Percentiles rank a stretch among this genome's conserved stretches.
Conservation (phyloP, 2,888 invertebrate genomes). For the Harpalus rubripes region DNA sequence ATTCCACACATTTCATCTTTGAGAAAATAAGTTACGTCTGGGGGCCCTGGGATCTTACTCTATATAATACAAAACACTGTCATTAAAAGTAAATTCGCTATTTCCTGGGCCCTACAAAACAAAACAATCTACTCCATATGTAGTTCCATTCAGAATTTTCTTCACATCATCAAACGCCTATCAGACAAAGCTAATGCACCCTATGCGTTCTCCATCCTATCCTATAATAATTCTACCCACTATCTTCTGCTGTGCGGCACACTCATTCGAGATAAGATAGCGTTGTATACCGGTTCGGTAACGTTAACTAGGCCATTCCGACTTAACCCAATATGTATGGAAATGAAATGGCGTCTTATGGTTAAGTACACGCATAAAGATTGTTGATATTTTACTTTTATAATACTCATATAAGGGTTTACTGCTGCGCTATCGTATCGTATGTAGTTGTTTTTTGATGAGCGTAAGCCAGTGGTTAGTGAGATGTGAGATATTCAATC, state of each 20-base stretch:
- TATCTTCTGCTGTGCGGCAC: constrained; percentile 8
- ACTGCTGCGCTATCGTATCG: constrained; percentile 45
- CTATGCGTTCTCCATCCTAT: background rate
- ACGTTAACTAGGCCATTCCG: constrained; percentile 56
- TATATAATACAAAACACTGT: background rate
- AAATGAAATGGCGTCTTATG: constrained; percentile 59
- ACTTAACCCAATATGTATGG: constrained; percentile 61
- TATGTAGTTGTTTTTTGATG: constrained; percentile 21
- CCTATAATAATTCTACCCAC: background rate
- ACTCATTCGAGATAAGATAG: constrained; percentile 41
- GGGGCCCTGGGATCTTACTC: too few species aligned
- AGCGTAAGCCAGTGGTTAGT: background rate
- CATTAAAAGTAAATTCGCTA: background rate
- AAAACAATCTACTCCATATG: background rate
- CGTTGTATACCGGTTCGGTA: constrained; percentile 41
- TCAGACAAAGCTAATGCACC: background rate
- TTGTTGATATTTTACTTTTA: constrained; percentile 60
- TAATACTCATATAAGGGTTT: constrained; percentile 55
- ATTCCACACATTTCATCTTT: too few species aligned
- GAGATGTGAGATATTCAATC: constrained; percentile 6
- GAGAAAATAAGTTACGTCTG: too few species aligned
- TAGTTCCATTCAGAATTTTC: background rate
- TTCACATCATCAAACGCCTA: background rate
- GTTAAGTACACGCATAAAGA: constrained; percentile 59
- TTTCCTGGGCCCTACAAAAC: background rate